phyloP scores from a whole-genome alignment of 1,140 invertebrate genomes.

The Eciton burchellii region DNA sequence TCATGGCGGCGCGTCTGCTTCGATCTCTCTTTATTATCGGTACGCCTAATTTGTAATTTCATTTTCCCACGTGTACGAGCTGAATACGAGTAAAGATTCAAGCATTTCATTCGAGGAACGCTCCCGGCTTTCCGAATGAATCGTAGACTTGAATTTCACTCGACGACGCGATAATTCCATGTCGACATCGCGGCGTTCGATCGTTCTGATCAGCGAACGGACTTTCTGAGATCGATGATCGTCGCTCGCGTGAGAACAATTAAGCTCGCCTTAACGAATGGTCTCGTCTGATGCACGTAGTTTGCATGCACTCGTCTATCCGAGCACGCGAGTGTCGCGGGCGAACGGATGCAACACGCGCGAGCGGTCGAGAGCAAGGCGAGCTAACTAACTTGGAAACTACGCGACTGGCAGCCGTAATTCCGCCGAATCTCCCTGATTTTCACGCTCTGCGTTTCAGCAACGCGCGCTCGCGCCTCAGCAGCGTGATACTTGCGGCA shows the following conservation, averaged over 20 bases:
- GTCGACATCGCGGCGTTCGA: background rate
- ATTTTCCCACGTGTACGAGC: too few relatives aligned
- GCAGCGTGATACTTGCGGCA: constrained; percentile 9
- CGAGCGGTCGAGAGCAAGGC: constrained; percentile 53
- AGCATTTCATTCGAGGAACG: too few relatives aligned
- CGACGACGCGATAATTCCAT: background rate
- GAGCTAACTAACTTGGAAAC: constrained; percentile 71
- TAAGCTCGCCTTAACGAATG: background rate
- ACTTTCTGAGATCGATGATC: background rate
- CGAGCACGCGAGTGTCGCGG: background rate
- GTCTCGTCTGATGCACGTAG: constrained; percentile 6
- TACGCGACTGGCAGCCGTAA: constrained; percentile 68
- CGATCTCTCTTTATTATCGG: too few relatives aligned
- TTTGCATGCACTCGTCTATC: constrained; percentile 31
- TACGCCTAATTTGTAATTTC: too few relatives aligned
- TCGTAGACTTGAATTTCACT: background rate
- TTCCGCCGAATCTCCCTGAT: constrained; percentile 62
- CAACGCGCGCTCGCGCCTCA: background rate
- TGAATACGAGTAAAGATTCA: too few relatives aligned
- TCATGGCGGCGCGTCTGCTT: too few relatives aligned
- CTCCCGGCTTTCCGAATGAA: too few relatives aligned
- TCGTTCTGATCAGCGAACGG: background rate
- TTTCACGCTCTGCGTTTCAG: constrained; percentile 40
- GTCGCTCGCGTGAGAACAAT: background rate
- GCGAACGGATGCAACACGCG: constrained; percentile 33